Evolutionary conservation across 2,797 vertebrate genomes (phyloP).

Genomic region (Cyclura pinguis): DNA sequence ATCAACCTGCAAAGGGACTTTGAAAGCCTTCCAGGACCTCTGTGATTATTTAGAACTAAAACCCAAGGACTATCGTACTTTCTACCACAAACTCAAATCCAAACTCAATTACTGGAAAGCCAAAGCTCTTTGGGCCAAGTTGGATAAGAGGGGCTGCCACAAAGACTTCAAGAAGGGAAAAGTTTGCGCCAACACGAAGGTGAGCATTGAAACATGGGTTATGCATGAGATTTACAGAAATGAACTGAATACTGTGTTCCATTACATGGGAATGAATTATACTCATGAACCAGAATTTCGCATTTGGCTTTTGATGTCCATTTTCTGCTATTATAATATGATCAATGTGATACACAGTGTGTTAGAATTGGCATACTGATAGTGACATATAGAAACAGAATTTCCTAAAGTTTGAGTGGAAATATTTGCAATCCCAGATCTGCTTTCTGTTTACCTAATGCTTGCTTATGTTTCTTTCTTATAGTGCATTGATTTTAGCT

Average conservation of each 20-base stretch:
- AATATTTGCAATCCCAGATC: background rate
- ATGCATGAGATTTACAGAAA: background rate
- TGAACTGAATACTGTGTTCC: background rate
- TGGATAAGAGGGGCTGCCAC: slow-evolving; percentile 94
- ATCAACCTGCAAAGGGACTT: slow-evolving; percentile 92
- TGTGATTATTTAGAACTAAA: slow-evolving; percentile 94
- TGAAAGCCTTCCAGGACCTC: slow-evolving; percentile 97
- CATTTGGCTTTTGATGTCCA: background rate
- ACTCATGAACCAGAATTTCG: background rate
- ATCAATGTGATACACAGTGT: background rate
- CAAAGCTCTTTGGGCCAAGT: slow-evolving; percentile 97
- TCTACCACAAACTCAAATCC: slow-evolving; percentile 98
- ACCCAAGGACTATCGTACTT: slow-evolving; percentile 91
- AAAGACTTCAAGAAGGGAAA: slow-evolving; percentile 98
- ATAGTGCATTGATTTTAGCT: background rate
- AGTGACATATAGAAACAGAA: background rate
- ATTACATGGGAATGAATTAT: background rate
- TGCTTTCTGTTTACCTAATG: background rate
- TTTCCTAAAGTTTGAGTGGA: background rate
- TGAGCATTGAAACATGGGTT: slow-evolving; percentile 64
- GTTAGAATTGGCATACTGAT: background rate
- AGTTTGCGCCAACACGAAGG: slow-evolving; percentile 93
- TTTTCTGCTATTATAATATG: background rate
- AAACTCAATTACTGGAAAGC: slow-evolving; percentile 99
- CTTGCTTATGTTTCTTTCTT: background rate